These are phyloP conservation scores for Colistium nudipinnis DNA, from an alignment of 2,113 vertebrate genomes.

Conservation along the genomic window DNA sequence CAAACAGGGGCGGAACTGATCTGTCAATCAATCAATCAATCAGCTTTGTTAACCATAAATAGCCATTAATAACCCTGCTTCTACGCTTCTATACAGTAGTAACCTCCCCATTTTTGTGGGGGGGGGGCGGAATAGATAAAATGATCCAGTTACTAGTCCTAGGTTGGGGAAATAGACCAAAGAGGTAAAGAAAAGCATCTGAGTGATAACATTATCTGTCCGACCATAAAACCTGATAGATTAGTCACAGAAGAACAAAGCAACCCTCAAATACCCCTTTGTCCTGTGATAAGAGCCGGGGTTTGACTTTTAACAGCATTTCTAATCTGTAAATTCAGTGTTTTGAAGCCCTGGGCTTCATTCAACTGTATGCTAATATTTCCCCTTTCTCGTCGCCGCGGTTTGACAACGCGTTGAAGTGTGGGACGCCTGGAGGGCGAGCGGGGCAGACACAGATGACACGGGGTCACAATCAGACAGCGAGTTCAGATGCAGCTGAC, in stretches of 20 bases:
- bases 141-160: slow-evolving; percentile 23
- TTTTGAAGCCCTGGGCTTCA: slow-evolving; percentile 53
- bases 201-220: slow-evolving; percentile 73
- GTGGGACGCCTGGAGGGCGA: slow-evolving; percentile 2
- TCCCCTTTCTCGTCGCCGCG: slow-evolving; percentile 21
- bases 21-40: not conserved
- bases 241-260: slow-evolving; percentile 76
- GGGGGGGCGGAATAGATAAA: not conserved
- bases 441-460: slow-evolving; percentile 15
- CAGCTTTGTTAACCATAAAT: no score
- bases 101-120: not conserved
- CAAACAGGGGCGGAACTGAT: no score
- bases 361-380: slow-evolving; percentile 67
- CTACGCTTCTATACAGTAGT: no score
- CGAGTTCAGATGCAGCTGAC: slow-evolving; percentile 5
- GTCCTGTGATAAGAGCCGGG: slow-evolving; percentile 58
- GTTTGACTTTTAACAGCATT: slow-evolving; percentile 58
- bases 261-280: slow-evolving; percentile 51
- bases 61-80: no score
- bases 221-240: slow-evolving; percentile 75
- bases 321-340: slow-evolving; percentile 54
- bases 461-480: not conserved
- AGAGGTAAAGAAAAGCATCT: slow-evolving; percentile 53
- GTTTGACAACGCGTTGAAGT: slow-evolving; percentile 16
- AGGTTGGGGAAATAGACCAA: slow-evolving; percentile 53